Percentiles rank a stretch among this genome's conserved stretches.
Evolutionary conservation across 2,797 vertebrate species (phyloP).

Genomic region (Hippoglossus hippoglossus): DNA sequence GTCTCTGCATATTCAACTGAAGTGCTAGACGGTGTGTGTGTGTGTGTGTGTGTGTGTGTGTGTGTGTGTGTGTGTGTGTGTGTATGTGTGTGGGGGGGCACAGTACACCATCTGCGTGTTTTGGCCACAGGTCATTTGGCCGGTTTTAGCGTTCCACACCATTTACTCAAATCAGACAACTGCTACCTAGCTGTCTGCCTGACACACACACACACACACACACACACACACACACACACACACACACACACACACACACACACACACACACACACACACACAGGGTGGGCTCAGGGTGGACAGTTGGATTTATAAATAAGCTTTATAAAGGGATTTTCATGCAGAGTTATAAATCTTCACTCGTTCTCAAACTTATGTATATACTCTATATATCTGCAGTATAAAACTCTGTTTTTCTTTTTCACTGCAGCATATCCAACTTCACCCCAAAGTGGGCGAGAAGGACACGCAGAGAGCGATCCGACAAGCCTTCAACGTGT

Average conservation of each 20-base stretch:
- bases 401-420: neutral
- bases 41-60: neutral
- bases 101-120: conserved; percentile 50
- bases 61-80: neutral
- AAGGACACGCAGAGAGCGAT: conserved; percentile 95
- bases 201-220: conserved; percentile 19
- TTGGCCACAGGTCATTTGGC: conserved; percentile 69
- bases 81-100: neutral
- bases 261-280: conserved; percentile 22
- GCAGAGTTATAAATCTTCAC: neutral
- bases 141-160: conserved; percentile 50
- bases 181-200: conserved; percentile 31
- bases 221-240: conserved; percentile 25
- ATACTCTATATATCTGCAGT: no score
- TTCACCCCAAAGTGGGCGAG: conserved; percentile 97
- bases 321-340: conserved; percentile 24
- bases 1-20: neutral
- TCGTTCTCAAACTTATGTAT: neutral
- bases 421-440: conserved; percentile 91
- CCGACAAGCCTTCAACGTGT: conserved; percentile 96
- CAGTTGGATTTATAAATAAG: conserved; percentile 31
- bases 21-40: conserved; percentile 6
- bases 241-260: conserved; percentile 31
- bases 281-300: conserved; percentile 3
- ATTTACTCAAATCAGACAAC: conserved; percentile 64